A percentile compares a stretch with the other conserved stretches of the same genome.
Conservation (phyloP, 2,888 invertebrate species). For the Pyrrhosoma nymphula region DNA sequence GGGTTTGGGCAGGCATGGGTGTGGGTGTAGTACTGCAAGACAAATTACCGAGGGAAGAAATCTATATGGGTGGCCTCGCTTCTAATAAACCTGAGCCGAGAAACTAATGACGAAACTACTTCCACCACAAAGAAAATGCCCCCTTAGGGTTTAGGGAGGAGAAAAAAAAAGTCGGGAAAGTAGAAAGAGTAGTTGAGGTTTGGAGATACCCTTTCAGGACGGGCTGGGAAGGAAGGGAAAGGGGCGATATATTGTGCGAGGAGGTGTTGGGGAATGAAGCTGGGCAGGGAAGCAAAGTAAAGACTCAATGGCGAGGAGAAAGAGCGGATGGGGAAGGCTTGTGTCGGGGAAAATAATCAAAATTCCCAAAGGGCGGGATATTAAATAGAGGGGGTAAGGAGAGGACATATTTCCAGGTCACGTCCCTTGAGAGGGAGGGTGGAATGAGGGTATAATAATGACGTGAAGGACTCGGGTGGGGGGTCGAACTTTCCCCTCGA, state of each 20-base stretch:
- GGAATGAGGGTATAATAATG: background rate
- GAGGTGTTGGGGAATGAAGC: background rate
- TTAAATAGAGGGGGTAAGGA: background rate
- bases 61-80: conserved; percentile 7
- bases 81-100: conserved; percentile 2
- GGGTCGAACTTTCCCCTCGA: background rate
- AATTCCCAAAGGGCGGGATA: background rate
- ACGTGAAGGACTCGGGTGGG: background rate
- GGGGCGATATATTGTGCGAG: too few species aligned
- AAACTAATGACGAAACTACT: conserved; percentile 32
- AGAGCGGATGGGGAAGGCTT: background rate
- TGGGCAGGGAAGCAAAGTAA: background rate
- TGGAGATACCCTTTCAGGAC: background rate
- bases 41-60: background rate
- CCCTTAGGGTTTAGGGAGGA: background rate
- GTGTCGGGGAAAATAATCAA: background rate
- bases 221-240: background rate
- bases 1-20: background rate
- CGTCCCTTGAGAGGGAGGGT: background rate
- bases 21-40: background rate
- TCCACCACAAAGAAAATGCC: background rate
- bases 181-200: background rate
- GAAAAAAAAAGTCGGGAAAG: background rate
- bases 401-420: conserved; percentile 12
- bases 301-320: background rate